phyloP scores from a whole-genome alignment of 2,888 invertebrate species.

The Dynastes grantii region DNA sequence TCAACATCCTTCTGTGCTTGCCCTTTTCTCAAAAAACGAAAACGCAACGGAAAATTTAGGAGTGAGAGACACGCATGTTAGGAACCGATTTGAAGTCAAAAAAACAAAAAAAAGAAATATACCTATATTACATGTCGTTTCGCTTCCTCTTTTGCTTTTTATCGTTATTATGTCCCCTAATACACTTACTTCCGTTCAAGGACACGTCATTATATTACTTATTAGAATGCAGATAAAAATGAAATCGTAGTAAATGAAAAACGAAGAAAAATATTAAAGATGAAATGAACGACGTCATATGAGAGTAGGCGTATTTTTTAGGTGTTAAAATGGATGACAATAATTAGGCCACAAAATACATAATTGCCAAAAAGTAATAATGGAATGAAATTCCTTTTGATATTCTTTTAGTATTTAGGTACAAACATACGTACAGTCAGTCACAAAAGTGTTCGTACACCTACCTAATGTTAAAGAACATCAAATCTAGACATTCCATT shows the following conservation, averaged over 20 bases:
- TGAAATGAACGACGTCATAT: neutral
- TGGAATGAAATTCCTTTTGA: too few relatives aligned
- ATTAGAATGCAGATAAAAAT: conserved; percentile 21
- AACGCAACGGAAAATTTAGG: conserved; percentile 29
- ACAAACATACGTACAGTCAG: neutral
- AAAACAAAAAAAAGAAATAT: conserved; percentile 22
- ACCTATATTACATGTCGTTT: neutral
- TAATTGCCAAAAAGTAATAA: neutral
- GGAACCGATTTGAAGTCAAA: conserved; percentile 40
- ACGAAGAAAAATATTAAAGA: neutral
- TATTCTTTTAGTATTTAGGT: neutral
- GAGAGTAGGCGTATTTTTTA: neutral
- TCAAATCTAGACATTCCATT: too few relatives aligned
- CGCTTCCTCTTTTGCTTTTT: conserved; percentile 13
- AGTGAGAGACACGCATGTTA: conserved; percentile 36
- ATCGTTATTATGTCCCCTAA: conserved; percentile 5
- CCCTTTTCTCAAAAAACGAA: conserved; percentile 9
- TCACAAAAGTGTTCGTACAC: too few relatives aligned
- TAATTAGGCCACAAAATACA: conserved; percentile 31
- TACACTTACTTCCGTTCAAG: conserved; percentile 2
- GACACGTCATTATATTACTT: conserved; percentile 18
- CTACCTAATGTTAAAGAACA: too few relatives aligned
- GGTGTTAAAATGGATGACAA: conserved; percentile 3
- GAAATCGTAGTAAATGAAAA: neutral
- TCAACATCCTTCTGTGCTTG: conserved; percentile 43